Evolutionary conservation across 2,888 invertebrate species (phyloP).

Genomic region (Erebia aethiops): DNA sequence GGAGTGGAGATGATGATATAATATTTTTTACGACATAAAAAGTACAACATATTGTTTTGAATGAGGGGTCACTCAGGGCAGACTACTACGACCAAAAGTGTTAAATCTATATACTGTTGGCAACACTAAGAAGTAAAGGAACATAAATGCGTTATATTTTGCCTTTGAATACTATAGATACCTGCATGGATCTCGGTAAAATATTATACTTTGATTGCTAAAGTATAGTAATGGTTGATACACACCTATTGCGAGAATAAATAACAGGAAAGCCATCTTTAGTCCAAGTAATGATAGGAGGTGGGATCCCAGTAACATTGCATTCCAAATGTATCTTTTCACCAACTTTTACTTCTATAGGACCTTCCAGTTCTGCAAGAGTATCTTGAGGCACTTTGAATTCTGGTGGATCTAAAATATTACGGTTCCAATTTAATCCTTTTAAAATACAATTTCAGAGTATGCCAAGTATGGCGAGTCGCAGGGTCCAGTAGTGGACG

Average conservation of each 20-base stretch:
- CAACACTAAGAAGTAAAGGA: background rate
- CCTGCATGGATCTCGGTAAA: background rate
- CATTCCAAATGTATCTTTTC: constrained; percentile 58
- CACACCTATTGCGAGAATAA: constrained; percentile 64
- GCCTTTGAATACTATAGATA: background rate
- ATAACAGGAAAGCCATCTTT: constrained; percentile 63
- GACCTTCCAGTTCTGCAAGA: constrained; percentile 36
- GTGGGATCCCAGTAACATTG: constrained; percentile 62
- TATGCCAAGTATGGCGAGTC: background rate
- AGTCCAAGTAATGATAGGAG: constrained; percentile 72
- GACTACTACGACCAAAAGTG: background rate
- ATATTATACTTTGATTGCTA: background rate
- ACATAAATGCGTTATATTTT: background rate
- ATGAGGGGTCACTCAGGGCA: background rate
- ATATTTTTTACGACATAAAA: no score
- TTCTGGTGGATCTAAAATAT: constrained; percentile 62
- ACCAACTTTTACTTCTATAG: constrained; percentile 53
- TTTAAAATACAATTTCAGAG: background rate
- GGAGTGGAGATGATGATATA: no score
- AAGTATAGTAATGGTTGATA: constrained; percentile 35
- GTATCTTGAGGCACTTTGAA: constrained; percentile 38
- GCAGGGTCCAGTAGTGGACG: no score
- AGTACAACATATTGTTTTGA: no score
- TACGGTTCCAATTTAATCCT: background rate
- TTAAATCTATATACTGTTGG: background rate